Evolutionary conservation across 2,797 vertebrate species (phyloP).

Genomic region (Sphenopsis melanotis): DNA sequence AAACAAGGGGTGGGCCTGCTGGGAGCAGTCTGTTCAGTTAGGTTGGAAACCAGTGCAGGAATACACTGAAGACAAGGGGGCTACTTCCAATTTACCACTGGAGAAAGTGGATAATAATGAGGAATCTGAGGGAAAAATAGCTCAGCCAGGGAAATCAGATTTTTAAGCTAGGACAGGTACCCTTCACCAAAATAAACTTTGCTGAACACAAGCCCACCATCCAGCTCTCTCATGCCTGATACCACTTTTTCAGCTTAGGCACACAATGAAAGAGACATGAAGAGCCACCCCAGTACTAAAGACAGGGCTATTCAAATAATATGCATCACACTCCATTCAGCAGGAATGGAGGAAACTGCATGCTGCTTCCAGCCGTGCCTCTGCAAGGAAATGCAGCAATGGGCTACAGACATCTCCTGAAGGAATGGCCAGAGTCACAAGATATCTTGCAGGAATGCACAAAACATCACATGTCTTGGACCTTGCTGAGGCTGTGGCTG

Average conservation of each 20-base stretch:
- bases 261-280: background rate
- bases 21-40: background rate
- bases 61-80: background rate
- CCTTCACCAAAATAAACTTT: background rate
- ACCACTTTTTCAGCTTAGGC: background rate
- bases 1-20: background rate
- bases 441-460: slow-evolving; percentile 31
- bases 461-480: slow-evolving; percentile 59
- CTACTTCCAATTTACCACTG: background rate
- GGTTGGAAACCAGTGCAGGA: background rate
- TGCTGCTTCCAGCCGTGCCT: background rate
- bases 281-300: background rate
- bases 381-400: background rate
- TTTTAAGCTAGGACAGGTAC: background rate
- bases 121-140: background rate
- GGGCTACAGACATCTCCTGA: background rate
- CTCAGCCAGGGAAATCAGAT: background rate
- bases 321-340: background rate
- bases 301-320: background rate
- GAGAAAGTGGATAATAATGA: background rate
- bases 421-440: slow-evolving; percentile 31
- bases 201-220: background rate
- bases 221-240: background rate
- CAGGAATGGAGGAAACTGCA: background rate
- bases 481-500: background rate